These are phyloP conservation scores for Lepidocolaptes lacrymiger DNA, from an alignment of 2,797 vertebrate genomes.

Conservation along the genomic window DNA sequence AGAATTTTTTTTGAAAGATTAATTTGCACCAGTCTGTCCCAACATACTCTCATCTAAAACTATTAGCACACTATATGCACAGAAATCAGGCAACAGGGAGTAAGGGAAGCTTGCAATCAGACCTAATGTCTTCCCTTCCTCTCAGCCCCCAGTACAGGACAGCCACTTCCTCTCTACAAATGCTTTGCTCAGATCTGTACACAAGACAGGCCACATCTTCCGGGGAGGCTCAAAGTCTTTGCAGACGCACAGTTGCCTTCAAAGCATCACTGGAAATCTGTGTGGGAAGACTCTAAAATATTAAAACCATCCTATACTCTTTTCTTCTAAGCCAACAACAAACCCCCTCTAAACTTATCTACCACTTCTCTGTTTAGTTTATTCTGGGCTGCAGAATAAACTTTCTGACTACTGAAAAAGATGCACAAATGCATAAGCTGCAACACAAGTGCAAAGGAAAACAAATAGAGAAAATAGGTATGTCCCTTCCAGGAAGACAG, in stretches of 20 bases:
- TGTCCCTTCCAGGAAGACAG: not conserved
- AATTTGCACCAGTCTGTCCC: not conserved
- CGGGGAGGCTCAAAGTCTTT: conserved; percentile 73
- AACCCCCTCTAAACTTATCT: conserved; percentile 26
- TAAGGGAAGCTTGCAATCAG: conserved; percentile 54
- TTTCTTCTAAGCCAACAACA: conserved; percentile 60
- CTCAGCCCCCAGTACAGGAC: conserved; percentile 61
- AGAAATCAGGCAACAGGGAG: conserved; percentile 35
- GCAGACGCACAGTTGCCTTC: conserved; percentile 77
- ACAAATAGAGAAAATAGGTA: not conserved
- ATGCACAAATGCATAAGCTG: not conserved
- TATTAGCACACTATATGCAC: not conserved
- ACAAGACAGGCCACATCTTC: conserved; percentile 81
- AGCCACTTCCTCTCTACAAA: conserved; percentile 81
- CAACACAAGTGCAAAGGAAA: not conserved
- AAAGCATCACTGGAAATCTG: conserved; percentile 88
- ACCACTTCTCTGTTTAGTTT: conserved; percentile 57
- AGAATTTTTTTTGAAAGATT: not conserved
- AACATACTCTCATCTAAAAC: not conserved
- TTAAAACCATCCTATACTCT: conserved; percentile 71
- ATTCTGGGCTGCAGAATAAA: conserved; percentile 16
- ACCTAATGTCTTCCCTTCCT: conserved; percentile 57
- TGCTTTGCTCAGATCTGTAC: conserved; percentile 84
- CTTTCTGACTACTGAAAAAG: conserved; percentile 30
- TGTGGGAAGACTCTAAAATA: conserved; percentile 83